A percentile compares a stretch with the other conserved stretches of the same genome.
Conservation (phyloP, 2,888 invertebrate species). For the Nomada fucata region DNA sequence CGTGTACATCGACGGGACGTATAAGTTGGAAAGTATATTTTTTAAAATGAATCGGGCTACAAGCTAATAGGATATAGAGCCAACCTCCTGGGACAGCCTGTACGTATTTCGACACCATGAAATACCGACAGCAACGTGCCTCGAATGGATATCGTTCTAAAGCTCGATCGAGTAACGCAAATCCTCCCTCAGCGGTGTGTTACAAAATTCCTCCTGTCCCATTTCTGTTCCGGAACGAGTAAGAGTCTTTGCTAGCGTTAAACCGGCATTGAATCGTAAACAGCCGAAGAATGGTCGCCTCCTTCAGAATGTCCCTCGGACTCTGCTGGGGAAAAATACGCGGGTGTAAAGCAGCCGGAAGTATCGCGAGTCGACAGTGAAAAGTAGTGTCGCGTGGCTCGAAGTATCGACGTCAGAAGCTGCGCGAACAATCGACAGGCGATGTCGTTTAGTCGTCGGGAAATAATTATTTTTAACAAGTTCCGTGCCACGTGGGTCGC, state of each 20-base stretch:
- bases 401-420: slow-evolving; percentile 13
- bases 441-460: neutral
- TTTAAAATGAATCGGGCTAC: too few relatives aligned
- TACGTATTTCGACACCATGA: neutral
- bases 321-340: neutral
- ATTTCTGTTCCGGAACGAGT: slow-evolving; percentile 29
- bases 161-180: neutral
- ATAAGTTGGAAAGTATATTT: too few relatives aligned
- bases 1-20: too few relatives aligned
- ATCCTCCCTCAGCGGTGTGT: neutral
- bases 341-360: neutral
- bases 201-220: slow-evolving; percentile 16
- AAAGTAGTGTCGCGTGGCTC: slow-evolving; percentile 24
- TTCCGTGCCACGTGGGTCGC: too few relatives aligned
- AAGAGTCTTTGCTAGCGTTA: slow-evolving; percentile 19
- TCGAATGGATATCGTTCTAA: neutral
- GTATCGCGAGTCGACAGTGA: neutral
- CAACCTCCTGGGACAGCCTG: too few relatives aligned
- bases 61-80: too few relatives aligned
- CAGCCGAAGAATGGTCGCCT: slow-evolving; percentile 40
- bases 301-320: slow-evolving; percentile 23
- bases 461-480: neutral
- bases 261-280: slow-evolving; percentile 52
- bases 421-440: neutral
- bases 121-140: neutral